phyloP scores from a whole-genome alignment of 1,140 invertebrate species.

The Charaxes varanes region DNA sequence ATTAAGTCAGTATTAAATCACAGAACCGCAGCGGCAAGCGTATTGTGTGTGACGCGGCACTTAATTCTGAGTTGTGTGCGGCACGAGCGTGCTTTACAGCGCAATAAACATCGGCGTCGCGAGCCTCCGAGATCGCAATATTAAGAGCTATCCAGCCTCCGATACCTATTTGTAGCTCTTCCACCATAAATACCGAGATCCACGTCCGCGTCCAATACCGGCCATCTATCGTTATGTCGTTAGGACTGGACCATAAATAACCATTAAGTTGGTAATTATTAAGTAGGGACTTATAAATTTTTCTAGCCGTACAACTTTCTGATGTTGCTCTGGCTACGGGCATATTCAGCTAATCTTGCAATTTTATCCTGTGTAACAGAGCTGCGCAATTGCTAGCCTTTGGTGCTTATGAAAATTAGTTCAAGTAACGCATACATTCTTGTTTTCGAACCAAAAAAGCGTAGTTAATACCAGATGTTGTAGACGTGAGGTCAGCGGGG shows the following conservation, averaged over 20 bases:
- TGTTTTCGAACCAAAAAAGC: no score
- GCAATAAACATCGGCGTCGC: slow-evolving; percentile 51
- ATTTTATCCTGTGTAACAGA: no score
- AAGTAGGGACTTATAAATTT: neutral
- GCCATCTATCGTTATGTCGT: slow-evolving; percentile 35
- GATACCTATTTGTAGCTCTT: slow-evolving; percentile 49
- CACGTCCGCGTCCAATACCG: slow-evolving; percentile 17
- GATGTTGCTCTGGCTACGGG: no score
- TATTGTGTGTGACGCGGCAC: neutral
- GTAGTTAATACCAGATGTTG: no score
- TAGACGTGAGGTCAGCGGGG: no score
- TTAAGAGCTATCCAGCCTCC: slow-evolving; percentile 41
- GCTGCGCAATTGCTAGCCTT: no score
- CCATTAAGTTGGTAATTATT: neutral
- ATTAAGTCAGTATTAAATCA: neutral
- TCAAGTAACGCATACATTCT: no score
- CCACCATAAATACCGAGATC: slow-evolving; percentile 46
- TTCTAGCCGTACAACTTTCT: neutral
- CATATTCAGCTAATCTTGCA: no score
- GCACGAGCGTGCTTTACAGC: slow-evolving; percentile 52
- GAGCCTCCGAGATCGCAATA: slow-evolving; percentile 43
- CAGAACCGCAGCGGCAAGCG: neutral
- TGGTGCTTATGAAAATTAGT: no score
- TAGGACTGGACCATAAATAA: slow-evolving; percentile 18
- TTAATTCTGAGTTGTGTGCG: slow-evolving; percentile 51